A percentile compares a stretch with the other conserved stretches of the same genome.
Evolutionary conservation across 2,113 vertebrate genomes (phyloP).

Genomic region (Myiozetetes cayanensis): DNA sequence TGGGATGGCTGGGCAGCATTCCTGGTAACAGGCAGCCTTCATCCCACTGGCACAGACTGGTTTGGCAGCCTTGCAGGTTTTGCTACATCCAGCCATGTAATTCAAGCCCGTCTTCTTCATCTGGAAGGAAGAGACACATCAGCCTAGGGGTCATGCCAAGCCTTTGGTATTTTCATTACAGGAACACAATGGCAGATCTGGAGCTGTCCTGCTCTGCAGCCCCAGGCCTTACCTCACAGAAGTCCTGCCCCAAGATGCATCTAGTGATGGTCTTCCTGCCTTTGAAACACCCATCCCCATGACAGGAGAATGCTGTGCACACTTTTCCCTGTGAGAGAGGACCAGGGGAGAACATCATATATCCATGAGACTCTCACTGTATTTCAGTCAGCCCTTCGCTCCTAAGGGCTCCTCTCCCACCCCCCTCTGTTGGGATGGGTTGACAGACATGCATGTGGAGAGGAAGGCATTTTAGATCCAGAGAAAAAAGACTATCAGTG

Average conservation of each 20-base stretch:
- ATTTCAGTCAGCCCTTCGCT: background rate
- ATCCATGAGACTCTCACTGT: background rate
- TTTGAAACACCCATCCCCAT: constrained; percentile 67
- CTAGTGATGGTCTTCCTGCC: background rate
- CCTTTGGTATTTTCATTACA: background rate
- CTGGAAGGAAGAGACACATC: constrained; percentile 53
- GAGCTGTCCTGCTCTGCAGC: background rate
- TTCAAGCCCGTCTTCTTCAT: constrained; percentile 65
- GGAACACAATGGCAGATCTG: background rate
- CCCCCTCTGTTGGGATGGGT: too few species aligned
- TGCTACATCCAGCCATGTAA: constrained; percentile 73
- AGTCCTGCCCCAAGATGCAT: constrained; percentile 58
- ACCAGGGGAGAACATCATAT: background rate
- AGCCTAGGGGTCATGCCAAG: background rate
- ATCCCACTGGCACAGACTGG: constrained; percentile 25
- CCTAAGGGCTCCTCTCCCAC: background rate
- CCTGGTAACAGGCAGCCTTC: constrained; percentile 67
- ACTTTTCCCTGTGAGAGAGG: constrained; percentile 72
- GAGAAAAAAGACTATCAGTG: background rate
- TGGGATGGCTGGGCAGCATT: constrained; percentile 75
- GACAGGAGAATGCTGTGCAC: constrained; percentile 68
- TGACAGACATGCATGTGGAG: too few species aligned
- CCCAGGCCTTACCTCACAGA: constrained; percentile 76
- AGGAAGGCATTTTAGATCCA: background rate
- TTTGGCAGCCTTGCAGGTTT: constrained; percentile 62